Conservation (phyloP, 2,797 vertebrate genomes). For the Notamacropus eugenii region DNA sequence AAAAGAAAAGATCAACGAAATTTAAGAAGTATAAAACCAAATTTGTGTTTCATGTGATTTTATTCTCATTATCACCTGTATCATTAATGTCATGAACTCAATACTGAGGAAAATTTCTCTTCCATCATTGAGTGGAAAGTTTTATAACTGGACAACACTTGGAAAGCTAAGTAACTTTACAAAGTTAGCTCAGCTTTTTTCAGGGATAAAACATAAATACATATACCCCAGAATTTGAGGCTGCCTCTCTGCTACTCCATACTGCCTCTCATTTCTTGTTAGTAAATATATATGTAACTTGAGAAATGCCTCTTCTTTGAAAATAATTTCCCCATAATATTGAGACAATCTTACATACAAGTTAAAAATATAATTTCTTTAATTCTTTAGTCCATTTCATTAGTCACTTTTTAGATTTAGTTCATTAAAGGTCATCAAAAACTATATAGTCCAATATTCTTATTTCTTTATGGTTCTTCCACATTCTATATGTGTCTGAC, state of each 20-base stretch:
- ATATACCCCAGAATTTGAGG: neutral
- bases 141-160: neutral
- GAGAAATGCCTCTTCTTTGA: neutral
- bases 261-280: neutral
- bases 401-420: neutral
- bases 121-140: neutral
- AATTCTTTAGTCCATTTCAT: constrained; percentile 5
- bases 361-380: neutral
- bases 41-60: neutral
- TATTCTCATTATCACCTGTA: neutral
- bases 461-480: neutral
- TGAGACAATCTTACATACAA: constrained; percentile 12
- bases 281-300: constrained; percentile 1
- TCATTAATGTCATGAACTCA: neutral
- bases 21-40: neutral
- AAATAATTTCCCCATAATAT: constrained; percentile 4
- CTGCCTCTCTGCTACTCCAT: neutral
- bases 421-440: neutral
- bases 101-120: neutral
- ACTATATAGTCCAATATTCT: neutral
- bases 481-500: neutral
- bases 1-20: too few species aligned
- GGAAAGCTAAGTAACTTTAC: neutral
- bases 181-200: neutral
- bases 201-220: neutral